These are phyloP conservation scores for Gymnorhina tibicen DNA, from an alignment of 2,113 vertebrate species.

Conservation along the genomic window DNA sequence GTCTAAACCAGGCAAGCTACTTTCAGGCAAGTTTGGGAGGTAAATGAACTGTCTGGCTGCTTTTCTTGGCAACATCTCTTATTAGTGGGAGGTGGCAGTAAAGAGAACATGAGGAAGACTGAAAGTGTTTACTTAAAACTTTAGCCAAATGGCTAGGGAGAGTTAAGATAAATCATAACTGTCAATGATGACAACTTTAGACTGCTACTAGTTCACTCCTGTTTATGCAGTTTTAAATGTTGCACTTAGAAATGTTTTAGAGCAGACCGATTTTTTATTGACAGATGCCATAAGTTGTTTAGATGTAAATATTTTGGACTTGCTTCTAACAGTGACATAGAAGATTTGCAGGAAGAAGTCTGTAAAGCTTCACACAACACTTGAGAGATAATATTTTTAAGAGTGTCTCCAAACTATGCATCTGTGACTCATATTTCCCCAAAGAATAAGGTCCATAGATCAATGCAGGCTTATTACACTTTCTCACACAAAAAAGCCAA, in stretches of 20 bases:
- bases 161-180: conserved; percentile 75
- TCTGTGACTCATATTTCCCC: conserved; percentile 71
- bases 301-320: conserved; percentile 62
- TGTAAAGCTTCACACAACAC: conserved; percentile 74
- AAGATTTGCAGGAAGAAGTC: conserved; percentile 66
- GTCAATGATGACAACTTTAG: conserved; percentile 76
- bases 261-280: conserved; percentile 60
- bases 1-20: conserved; percentile 71
- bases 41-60: conserved; percentile 77
- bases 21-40: conserved; percentile 73
- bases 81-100: conserved; percentile 76
- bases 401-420: conserved; percentile 60
- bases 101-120: conserved; percentile 73
- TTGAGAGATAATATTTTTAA: conserved; percentile 74
- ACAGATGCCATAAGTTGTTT: conserved; percentile 65
- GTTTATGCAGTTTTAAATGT: conserved; percentile 69
- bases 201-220: conserved; percentile 77
- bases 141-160: conserved; percentile 75
- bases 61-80: conserved; percentile 71
- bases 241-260: conserved; percentile 59
- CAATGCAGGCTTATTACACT: conserved; percentile 50
- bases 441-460: conserved; percentile 68
- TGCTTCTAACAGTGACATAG: conserved; percentile 51
- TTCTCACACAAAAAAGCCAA: conserved; percentile 44
- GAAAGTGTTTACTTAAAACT: conserved; percentile 79